Evolutionary conservation across 2,113 vertebrate genomes (phyloP).

Genomic region (Trematomus loennbergii): DNA sequence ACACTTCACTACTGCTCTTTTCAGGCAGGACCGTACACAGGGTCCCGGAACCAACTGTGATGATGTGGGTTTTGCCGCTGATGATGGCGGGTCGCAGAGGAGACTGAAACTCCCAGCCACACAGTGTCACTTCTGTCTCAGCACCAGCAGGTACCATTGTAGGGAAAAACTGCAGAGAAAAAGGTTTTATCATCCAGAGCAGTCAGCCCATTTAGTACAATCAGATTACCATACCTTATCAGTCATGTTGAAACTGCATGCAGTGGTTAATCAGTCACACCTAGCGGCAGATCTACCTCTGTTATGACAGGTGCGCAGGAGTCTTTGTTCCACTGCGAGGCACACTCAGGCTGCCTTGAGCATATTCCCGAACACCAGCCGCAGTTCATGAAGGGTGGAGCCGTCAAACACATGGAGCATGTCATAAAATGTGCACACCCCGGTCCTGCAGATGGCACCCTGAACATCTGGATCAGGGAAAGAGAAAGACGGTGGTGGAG

Average conservation of each 20-base stretch:
- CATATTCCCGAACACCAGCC: conserved; percentile 91
- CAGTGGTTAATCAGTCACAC: not conserved
- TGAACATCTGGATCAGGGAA: conserved; percentile 84
- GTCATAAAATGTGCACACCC: conserved; percentile 92
- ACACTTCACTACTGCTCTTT: conserved; percentile 83
- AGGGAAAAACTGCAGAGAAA: conserved; percentile 88
- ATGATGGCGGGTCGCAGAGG: conserved; percentile 16
- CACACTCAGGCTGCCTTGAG: conserved; percentile 81
- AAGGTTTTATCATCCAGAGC: not conserved
- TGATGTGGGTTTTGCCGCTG: conserved; percentile 62
- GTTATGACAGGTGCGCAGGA: conserved; percentile 89
- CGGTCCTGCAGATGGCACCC: conserved; percentile 87
- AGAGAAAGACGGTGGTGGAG: not conserved
- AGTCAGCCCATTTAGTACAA: not conserved
- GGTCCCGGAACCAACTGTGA: conserved; percentile 84
- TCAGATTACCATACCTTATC: not conserved
- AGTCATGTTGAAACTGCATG: not conserved
- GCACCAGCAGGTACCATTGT: conserved; percentile 83
- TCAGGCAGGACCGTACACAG: conserved; percentile 79
- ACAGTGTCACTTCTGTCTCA: conserved; percentile 87
- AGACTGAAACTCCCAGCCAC: conserved; percentile 89
- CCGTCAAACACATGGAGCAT: conserved; percentile 87
- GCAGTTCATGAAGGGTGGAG: conserved; percentile 91
- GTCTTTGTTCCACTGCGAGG: conserved; percentile 81
- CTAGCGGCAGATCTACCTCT: conserved; percentile 76